These are phyloP conservation scores for Yasuhikotakia modesta DNA, from an alignment of 2,797 vertebrate genomes.

Conservation along the genomic window DNA sequence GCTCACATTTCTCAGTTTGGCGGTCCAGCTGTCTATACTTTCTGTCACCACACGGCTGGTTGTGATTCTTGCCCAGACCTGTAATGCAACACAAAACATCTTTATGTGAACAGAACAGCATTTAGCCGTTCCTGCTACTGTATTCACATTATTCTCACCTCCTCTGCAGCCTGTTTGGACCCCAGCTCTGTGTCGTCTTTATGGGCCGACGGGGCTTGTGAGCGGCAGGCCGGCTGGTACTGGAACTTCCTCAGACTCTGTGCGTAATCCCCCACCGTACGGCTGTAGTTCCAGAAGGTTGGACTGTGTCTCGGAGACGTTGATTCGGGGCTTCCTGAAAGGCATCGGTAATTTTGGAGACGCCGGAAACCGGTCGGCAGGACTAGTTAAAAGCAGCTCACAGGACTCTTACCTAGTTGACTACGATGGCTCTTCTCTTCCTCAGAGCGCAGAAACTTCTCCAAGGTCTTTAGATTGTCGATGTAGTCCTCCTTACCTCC, in stretches of 20 bases:
- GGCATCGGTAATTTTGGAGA: no score
- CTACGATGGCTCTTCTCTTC: constrained; percentile 91
- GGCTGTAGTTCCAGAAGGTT: constrained; percentile 94
- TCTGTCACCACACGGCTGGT: constrained; percentile 86
- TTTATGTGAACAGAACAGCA: not conserved
- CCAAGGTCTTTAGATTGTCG: constrained; percentile 86
- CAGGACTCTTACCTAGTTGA: no score
- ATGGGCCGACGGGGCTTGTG: constrained; percentile 90
- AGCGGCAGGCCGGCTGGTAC: constrained; percentile 92
- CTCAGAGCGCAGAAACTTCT: constrained; percentile 86
- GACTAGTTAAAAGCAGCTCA: no score
- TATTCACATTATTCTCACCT: constrained; percentile 72
- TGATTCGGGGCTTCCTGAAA: constrained; percentile 91
- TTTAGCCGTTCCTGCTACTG: not conserved
- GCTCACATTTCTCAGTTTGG: constrained; percentile 93
- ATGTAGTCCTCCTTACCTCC: constrained; percentile 90
- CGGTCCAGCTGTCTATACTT: constrained; percentile 92
- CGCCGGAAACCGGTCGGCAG: no score
- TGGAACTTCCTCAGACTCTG: constrained; percentile 93
- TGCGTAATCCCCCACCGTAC: constrained; percentile 86
- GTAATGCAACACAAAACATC: not conserved
- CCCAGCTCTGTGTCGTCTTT: constrained; percentile 94
- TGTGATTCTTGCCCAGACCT: constrained; percentile 96
- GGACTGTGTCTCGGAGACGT: constrained; percentile 87
- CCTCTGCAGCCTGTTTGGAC: constrained; percentile 95